Base-by-base conservation (phyloP, 2,797 vertebrate genomes). In the Scolopax bukidnonensis region DNA sequence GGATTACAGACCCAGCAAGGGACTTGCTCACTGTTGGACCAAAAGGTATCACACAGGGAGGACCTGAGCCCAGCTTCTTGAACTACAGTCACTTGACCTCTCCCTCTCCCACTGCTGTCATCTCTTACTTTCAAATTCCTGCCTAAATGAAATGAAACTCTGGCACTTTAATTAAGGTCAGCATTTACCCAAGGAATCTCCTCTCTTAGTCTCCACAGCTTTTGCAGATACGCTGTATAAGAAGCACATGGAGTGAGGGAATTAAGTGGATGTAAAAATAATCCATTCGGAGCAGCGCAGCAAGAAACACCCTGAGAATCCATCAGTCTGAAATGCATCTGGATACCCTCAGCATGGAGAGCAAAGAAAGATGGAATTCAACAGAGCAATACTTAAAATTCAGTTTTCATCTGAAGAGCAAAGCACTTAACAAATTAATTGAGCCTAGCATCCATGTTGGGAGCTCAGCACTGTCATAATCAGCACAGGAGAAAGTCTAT, bases 401-500 rank as follows among this genome's bases (percentile, higher is more conserved):
- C 82, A 71, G 82, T 68, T 97, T 87, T 87, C 61, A 78, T 92
- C 61, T 9, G 3, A 67, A 76, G 43, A 95, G 60, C 60, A 77
- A 87, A 95, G 73, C 85, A 91, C 79, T 95, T 91, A 89, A 87
- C 75, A 93, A 95, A 95, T 83, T 89, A 95, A 95, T 94, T 88
- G 89, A 88, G 87, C 83, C 87, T 60, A 91, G 83, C 79, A 81
- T 32, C 68, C 84, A 56, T 24, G 56, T 67, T 80, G 89, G 91
- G 93, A 89, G 75, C 85, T 85, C 82, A 91, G 84, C 79, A 45
- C 59, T 43, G 47, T 23, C 74, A 59, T 14, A 28, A 70, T 36
- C 48, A 70, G 27, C 63, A n/a, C 69, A 75, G 87, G 59, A 89
- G 47, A 94, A 77, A 41, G 41, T 41, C 59, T 82, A 12, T 14